phyloP scores from a whole-genome alignment of 2,797 vertebrate genomes.

The Trichosurus vulpecula region DNA sequence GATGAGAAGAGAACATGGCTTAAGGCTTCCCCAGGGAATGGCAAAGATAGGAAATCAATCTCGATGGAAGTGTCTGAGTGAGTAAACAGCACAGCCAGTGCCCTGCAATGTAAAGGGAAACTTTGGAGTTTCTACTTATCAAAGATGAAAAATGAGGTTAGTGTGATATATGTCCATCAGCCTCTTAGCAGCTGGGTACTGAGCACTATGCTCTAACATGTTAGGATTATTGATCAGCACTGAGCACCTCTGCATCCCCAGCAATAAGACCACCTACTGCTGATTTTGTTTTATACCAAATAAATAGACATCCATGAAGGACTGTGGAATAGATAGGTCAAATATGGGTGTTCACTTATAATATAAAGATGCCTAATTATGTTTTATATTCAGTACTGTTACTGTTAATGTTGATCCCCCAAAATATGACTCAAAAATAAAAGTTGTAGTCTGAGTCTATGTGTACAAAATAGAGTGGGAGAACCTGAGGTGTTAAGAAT shows the following conservation, averaged over 20 bases:
- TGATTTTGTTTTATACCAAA: fast-evolving
- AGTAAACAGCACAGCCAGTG: fast-evolving
- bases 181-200: neutral
- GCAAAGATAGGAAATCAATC: neutral
- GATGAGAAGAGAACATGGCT: neutral
- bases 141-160: slow-evolving; percentile 24
- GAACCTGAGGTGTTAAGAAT: neutral
- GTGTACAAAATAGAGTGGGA: neutral
- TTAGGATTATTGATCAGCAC: slow-evolving; percentile 8
- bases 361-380: fast-evolving
- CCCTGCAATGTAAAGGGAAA: neutral
- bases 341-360: neutral
- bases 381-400: neutral
- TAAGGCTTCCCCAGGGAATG: neutral
- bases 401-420: neutral
- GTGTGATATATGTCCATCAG: neutral
- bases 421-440: neutral
- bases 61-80: neutral
- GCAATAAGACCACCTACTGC: slow-evolving; percentile 19
- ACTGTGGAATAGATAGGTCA: fast-evolving
- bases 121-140: neutral
- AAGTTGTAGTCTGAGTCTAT: neutral
- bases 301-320: neutral
- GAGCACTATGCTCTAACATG: neutral
- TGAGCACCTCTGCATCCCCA: slow-evolving; percentile 6